phyloP scores from a whole-genome alignment of 2,888 invertebrate genomes.

The Sialis lutaria region DNA sequence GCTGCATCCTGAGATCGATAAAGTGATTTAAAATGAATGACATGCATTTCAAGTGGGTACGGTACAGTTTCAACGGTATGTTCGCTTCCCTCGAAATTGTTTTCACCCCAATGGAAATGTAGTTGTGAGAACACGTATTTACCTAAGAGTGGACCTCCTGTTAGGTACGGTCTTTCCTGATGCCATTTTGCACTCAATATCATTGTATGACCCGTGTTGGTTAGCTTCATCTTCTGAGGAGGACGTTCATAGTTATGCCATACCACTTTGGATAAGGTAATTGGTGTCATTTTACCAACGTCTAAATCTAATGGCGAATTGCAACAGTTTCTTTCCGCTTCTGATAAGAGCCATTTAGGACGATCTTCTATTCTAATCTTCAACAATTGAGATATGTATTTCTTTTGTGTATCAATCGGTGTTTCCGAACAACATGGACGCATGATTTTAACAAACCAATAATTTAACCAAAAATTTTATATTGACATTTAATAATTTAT shows the following conservation, averaged over 20 bases:
- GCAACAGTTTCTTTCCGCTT: background rate
- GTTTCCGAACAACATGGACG: too few relatives aligned
- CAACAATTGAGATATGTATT: too few relatives aligned
- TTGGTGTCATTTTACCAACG: background rate
- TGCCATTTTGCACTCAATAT: slow-evolving; percentile 44
- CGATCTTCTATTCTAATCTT: too few relatives aligned
- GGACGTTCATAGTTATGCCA: slow-evolving; percentile 39
- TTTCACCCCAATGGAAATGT: slow-evolving; percentile 51
- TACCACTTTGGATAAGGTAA: slow-evolving; percentile 29
- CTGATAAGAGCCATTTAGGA: too few relatives aligned
- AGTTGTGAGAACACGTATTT: slow-evolving; percentile 46
- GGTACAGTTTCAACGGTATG: slow-evolving; percentile 36
- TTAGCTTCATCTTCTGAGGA: slow-evolving; percentile 44
- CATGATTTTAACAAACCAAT: too few relatives aligned
- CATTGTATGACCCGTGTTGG: slow-evolving; percentile 50
- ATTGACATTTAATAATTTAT: too few relatives aligned
- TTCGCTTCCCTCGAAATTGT: slow-evolving; percentile 44
- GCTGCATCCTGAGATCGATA: slow-evolving; percentile 44
- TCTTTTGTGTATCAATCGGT: too few relatives aligned
- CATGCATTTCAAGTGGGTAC: slow-evolving; percentile 47
- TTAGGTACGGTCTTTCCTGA: slow-evolving; percentile 36
- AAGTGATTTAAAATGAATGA: slow-evolving; percentile 35
- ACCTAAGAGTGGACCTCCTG: slow-evolving; percentile 37
- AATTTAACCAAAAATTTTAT: too few relatives aligned
- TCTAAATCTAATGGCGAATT: background rate